phyloP scores from a whole-genome alignment of 2,113 vertebrate species.

The Oreocharis arfaki region DNA sequence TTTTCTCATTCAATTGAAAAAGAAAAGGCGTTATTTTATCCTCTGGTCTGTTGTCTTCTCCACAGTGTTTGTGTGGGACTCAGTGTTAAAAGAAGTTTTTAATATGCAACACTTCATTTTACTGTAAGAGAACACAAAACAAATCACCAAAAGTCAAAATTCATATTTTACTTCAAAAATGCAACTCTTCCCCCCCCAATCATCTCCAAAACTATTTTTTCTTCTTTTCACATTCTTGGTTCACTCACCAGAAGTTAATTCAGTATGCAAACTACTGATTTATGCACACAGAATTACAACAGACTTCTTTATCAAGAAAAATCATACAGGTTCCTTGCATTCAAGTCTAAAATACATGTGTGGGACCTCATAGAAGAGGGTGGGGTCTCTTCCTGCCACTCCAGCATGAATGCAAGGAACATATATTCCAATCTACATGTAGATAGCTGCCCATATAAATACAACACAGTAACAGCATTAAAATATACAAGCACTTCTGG shows the following conservation, averaged over 20 bases:
- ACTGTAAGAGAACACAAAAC: neutral
- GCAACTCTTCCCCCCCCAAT: accelerated
- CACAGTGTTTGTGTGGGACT: neutral
- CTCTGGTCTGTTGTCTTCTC: neutral
- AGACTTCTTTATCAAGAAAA: neutral
- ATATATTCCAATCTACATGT: neutral
- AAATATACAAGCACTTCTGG: neutral
- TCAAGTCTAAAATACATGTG: neutral
- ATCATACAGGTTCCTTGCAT: neutral
- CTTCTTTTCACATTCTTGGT: neutral
- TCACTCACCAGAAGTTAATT: neutral
- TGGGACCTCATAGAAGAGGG: neutral
- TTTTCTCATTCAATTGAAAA: neutral
- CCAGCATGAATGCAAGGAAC: neutral
- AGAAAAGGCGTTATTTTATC: neutral
- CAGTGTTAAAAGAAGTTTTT: neutral
- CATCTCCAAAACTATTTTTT: accelerated
- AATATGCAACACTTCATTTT: neutral
- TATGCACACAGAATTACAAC: neutral
- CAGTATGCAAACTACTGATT: neutral
- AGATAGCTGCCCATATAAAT: neutral
- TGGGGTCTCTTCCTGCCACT: neutral
- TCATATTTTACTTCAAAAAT: neutral
- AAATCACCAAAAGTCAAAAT: neutral
- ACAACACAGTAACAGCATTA: neutral